phyloP scores from a whole-genome alignment of 2,797 vertebrate genomes.

The Pipistrellus nathusii region DNA sequence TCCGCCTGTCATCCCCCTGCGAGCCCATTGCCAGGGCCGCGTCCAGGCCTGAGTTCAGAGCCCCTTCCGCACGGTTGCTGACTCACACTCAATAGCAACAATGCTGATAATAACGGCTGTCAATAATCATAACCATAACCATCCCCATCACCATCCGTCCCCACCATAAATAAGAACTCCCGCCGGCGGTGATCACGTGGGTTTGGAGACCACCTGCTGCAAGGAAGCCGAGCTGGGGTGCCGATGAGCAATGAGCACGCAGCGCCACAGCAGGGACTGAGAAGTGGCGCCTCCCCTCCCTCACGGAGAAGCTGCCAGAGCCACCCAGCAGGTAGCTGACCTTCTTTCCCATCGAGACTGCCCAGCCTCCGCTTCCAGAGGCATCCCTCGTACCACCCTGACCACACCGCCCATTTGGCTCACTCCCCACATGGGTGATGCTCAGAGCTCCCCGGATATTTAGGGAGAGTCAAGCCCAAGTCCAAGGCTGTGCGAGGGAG shows the following conservation, averaged over 20 bases:
- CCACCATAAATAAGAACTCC: neutral
- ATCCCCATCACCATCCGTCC: neutral
- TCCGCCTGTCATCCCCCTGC: conserved; percentile 25
- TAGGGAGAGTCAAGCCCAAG: neutral
- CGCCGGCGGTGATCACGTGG: neutral
- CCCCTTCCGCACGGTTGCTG: neutral
- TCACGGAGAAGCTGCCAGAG: neutral
- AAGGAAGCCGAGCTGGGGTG: neutral
- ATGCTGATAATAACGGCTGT: conserved; percentile 14
- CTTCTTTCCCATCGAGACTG: conserved; percentile 42
- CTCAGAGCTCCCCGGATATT: neutral
- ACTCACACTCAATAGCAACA: conserved; percentile 62
- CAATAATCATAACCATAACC: conserved; percentile 45
- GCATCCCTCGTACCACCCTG: neutral
- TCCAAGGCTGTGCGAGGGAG: neutral
- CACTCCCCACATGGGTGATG: neutral
- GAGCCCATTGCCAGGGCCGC: conserved; percentile 24
- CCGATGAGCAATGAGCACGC: neutral
- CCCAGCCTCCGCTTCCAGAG: conserved; percentile 17
- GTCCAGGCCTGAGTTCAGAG: conserved; percentile 24
- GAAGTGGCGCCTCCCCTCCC: neutral
- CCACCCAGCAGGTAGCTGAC: neutral
- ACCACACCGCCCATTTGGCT: neutral
- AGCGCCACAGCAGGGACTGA: neutral
- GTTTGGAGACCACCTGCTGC: neutral